Evolutionary conservation across 2,113 vertebrate species (phyloP).

Genomic region (Cochlearius cochlearius): DNA sequence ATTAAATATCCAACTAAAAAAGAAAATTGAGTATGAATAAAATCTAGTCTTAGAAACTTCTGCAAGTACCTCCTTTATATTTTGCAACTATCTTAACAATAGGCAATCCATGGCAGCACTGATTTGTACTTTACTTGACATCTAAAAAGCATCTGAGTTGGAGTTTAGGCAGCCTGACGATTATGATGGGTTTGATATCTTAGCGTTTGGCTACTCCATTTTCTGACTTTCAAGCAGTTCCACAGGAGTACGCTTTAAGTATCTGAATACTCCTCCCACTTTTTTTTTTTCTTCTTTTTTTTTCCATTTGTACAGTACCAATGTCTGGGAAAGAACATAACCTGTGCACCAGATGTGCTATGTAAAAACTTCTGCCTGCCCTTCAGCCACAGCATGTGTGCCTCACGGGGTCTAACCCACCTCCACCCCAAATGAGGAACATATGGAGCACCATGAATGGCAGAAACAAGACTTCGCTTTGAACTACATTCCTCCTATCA

Average conservation of each 20-base stretch:
- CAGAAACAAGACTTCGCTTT: constrained; percentile 3
- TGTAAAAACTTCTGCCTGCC: neutral
- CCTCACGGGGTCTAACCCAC: neutral
- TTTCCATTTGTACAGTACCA: neutral
- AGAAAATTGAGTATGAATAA: neutral
- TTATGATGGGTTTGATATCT: neutral
- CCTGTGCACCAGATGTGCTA: constrained; percentile 42
- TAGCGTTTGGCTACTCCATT: neutral
- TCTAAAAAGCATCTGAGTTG: constrained; percentile 22
- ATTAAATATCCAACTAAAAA: neutral
- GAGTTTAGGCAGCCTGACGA: constrained; percentile 31
- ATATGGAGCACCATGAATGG: constrained; percentile 39
- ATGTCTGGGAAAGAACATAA: neutral
- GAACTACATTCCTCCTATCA: constrained; percentile 43
- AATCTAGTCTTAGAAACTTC: neutral
- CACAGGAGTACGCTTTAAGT: neutral
- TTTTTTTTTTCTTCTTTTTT: neutral
- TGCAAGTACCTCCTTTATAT: neutral
- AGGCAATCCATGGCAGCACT: constrained; percentile 19
- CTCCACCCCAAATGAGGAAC: constrained; percentile 54
- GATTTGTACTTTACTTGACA: constrained; percentile 49
- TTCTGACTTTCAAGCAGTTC: constrained; percentile 16
- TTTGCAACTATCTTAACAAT: constrained; percentile 22
- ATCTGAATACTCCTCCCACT: constrained; percentile 27
- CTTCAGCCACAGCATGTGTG: neutral